Conservation (phyloP, 2,113 vertebrate genomes). For the Aramus guarauna region DNA sequence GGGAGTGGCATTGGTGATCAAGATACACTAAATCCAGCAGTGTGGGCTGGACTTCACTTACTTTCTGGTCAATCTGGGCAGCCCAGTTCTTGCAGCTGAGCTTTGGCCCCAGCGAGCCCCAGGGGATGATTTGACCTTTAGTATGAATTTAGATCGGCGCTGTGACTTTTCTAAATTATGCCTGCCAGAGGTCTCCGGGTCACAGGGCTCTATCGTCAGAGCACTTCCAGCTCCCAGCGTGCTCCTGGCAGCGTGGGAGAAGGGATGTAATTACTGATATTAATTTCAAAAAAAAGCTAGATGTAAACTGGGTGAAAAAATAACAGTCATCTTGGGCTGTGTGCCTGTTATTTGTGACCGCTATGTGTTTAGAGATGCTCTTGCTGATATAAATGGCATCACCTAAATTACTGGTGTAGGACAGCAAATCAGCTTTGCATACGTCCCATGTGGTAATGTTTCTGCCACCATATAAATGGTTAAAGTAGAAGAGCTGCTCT, state of each 20-base stretch:
- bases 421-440: not conserved
- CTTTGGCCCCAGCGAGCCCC: not conserved
- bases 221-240: not conserved
- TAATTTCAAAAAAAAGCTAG: not conserved
- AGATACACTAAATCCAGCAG: not conserved
- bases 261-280: not conserved
- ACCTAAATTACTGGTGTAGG: not conserved
- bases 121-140: constrained; percentile 8
- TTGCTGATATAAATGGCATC: not conserved
- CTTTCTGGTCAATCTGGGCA: not conserved
- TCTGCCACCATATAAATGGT: not conserved
- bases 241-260: not conserved
- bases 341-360: not conserved
- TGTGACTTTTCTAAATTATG: constrained; percentile 8
- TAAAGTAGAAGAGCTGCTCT: constrained; percentile 2
- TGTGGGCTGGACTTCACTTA: not conserved
- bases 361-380: not conserved
- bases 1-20: not conserved
- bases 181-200: not conserved
- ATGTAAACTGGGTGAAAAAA: not conserved
- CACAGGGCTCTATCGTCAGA: not conserved
- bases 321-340: not conserved
- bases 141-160: not conserved
- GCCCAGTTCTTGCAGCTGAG: not conserved
- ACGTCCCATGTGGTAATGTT: not conserved